Evolutionary conservation across 1,140 invertebrate genomes (phyloP), one percentile per base, ranked within the genome.

Genomic region (Magallana angulata): DNA sequence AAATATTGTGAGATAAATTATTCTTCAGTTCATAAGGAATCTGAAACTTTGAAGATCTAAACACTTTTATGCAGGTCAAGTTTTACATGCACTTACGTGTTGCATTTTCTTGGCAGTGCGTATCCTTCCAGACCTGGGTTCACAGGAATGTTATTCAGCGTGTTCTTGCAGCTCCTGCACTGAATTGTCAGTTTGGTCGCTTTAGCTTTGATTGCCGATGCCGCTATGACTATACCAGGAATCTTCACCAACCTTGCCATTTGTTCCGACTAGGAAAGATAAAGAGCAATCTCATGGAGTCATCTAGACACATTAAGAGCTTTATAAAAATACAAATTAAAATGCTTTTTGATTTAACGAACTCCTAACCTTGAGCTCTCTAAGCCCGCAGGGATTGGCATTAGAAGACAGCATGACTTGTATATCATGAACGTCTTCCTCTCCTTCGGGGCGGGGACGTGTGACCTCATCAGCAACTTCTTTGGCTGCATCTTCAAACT

Each of bases 391-490:
- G 18, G 98, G 96, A 96, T 98, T 96, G 3, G 97, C 97, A 95
- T 97, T 97, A 3, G 98, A 98, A 11, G 96, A 96, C 0, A 99
- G 94, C 90, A 98, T 96, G 18, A 99, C 97, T 96, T 99, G 99
- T 93, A 99, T 98, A 94, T 99, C 98, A 93, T 99, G 96, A 56
- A 99, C 96, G 91, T 97, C 96, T 92, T 99, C 98, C 92, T 99
- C 98, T 6, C 97, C 97, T 92, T 97, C 97, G 6, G 98, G 98
- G 88, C 98, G 90, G 0, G 98, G 98, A 24, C 92, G 89, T 56
- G 98, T 99, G 3, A 99, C 95, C 95, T 99, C 99, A 97, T 99
- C 98, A 1, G 97, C 99, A 76, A 99, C 97, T 95, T 99, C 98
- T 95, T 97, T 98, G 0, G 98, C 98, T 86, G 99, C 99, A 95